Percentiles rank a stretch among this genome's conserved stretches.
Conservation (phyloP, 2,888 invertebrate genomes). For the Drosophila paucipuncta region DNA sequence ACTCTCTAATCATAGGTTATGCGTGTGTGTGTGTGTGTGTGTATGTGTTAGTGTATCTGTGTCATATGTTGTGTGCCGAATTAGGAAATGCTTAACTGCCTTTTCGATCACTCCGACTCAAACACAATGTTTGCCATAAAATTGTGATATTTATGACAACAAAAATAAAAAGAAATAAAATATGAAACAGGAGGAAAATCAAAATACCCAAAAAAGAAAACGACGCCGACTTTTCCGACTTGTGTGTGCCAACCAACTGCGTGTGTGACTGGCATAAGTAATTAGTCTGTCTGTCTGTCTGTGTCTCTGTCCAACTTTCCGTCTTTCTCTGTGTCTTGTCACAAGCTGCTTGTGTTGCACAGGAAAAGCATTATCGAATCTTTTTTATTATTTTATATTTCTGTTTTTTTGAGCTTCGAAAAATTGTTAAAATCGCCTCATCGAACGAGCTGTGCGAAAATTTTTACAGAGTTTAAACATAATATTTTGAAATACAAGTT, state of each 20-base stretch:
- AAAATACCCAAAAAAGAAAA: constrained; percentile 20
- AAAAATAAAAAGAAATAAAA: constrained; percentile 20
- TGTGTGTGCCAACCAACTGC: constrained; percentile 12
- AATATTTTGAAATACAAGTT: background rate
- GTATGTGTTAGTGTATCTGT: background rate
- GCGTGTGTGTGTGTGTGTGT: background rate
- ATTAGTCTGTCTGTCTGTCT: constrained; percentile 53
- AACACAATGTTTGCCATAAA: constrained; percentile 42
- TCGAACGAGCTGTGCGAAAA: background rate
- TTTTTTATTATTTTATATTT: background rate
- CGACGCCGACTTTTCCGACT: constrained; percentile 4
- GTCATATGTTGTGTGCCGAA: background rate
- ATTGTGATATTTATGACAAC: constrained; percentile 54
- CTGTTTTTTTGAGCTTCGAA: background rate
- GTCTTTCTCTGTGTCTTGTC: background rate
- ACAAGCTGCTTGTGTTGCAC: background rate
- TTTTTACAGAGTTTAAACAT: background rate
- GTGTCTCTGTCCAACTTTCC: background rate
- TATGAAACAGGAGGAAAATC: constrained; percentile 16
- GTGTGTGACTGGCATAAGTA: constrained; percentile 72
- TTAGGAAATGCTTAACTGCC: constrained; percentile 42
- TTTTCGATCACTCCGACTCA: constrained; percentile 39
- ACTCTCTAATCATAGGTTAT: constrained; percentile 37
- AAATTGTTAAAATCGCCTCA: background rate
- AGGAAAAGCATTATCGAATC: background rate